Evolutionary conservation across 1,140 invertebrate species (phyloP).

Genomic region (Drosophila serrata): DNA sequence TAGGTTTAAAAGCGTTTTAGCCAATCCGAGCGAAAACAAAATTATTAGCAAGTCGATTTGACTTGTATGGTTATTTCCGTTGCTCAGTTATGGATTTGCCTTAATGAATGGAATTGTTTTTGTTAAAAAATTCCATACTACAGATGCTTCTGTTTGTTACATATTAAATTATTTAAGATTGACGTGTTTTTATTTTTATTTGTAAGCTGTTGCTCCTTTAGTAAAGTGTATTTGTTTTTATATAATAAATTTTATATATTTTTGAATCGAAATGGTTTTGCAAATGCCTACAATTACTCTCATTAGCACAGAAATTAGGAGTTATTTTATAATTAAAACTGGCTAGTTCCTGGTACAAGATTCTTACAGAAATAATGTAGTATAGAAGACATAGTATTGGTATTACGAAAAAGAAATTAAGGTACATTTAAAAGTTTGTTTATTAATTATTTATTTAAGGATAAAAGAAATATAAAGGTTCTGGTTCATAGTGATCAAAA

Average conservation of each 20-base stretch:
- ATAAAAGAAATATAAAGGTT: too few relatives aligned
- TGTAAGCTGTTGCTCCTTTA: too few relatives aligned
- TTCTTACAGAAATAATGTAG: background rate
- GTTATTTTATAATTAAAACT: background rate
- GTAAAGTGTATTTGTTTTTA: background rate
- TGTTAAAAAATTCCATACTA: background rate
- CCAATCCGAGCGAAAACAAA: slow-evolving; percentile 19
- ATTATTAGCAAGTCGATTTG: slow-evolving; percentile 43
- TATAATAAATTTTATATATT: background rate
- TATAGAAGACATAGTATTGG: background rate
- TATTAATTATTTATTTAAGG: background rate
- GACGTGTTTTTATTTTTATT: background rate
- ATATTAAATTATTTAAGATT: background rate
- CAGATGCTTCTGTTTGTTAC: background rate
- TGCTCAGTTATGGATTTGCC: background rate
- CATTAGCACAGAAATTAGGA: background rate
- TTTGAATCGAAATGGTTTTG: background rate
- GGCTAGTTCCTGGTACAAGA: background rate
- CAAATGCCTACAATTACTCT: background rate
- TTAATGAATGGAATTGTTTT: slow-evolving; percentile 13
- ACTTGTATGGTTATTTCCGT: slow-evolving; percentile 24
- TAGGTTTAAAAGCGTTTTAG: slow-evolving; percentile 31
- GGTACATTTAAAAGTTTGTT: background rate
- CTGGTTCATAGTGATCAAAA: too few relatives aligned
- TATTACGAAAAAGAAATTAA: background rate